Conservation (phyloP, 2,888 invertebrate species). For the Drosophila quinaria region DNA sequence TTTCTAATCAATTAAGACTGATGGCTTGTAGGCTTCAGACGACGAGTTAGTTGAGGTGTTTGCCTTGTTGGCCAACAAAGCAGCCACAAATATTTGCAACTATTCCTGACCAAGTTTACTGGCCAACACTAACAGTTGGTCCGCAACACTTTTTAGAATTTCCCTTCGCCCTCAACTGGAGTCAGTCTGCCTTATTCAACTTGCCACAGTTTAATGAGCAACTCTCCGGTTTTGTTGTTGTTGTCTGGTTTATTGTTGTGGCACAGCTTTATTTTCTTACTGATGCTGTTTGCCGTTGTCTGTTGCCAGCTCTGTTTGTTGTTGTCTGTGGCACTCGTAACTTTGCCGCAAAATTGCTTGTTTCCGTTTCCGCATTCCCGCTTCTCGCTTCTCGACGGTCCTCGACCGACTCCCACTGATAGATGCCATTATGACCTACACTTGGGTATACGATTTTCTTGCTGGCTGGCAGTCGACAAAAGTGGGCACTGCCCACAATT, state of each 20-base stretch:
- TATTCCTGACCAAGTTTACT: conserved; percentile 39
- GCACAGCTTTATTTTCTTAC: conserved; percentile 56
- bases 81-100: conserved; percentile 53
- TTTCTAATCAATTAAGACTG: conserved; percentile 45
- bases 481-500: conserved; percentile 76
- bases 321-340: conserved; percentile 78
- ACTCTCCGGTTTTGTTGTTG: conserved; percentile 28
- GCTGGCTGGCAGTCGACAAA: conserved; percentile 40
- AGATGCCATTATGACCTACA: conserved; percentile 83
- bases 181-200: not conserved
- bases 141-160: conserved; percentile 36
- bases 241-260: conserved; percentile 59
- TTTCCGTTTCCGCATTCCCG: conserved; percentile 82
- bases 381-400: conserved; percentile 41
- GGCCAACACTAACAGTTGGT: conserved; percentile 38
- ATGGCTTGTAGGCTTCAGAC: conserved; percentile 23
- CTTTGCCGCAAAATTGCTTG: conserved; percentile 83
- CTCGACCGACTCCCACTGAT: conserved; percentile 70
- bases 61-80: conserved; percentile 29
- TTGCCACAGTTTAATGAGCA: conserved; percentile 53
- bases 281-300: conserved; percentile 29
- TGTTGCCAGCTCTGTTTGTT: conserved; percentile 13
- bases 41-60: conserved; percentile 16
- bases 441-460: conserved; percentile 68
- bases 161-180: not conserved